Evolutionary conservation across 2,797 vertebrate species (phyloP).

Genomic region (Enteromius viviparus): DNA sequence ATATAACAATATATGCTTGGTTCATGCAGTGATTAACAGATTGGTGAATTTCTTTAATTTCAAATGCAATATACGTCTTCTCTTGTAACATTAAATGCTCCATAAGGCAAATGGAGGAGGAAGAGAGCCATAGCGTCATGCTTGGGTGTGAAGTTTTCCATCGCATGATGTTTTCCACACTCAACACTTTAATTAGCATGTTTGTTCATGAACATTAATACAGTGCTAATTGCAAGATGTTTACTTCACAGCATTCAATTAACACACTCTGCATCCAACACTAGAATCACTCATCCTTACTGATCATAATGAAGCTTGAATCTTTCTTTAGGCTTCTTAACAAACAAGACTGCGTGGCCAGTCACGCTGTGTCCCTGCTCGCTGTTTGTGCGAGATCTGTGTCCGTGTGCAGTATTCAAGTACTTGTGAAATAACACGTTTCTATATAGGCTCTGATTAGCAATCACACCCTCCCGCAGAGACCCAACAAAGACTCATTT

Average conservation of each 20-base stretch:
- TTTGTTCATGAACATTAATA: constrained; percentile 67
- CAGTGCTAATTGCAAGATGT: constrained; percentile 65
- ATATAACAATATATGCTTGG: constrained; percentile 14
- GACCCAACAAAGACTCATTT: constrained; percentile 39
- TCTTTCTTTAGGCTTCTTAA: constrained; percentile 54
- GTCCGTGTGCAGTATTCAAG: constrained; percentile 25
- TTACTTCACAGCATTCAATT: constrained; percentile 70
- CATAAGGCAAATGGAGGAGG: constrained; percentile 8
- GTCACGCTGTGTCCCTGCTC: constrained; percentile 25
- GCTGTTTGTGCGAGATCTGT: constrained; percentile 20
- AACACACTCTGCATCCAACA: constrained; percentile 66
- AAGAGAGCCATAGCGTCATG: background rate
- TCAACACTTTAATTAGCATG: constrained; percentile 69
- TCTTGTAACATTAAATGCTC: constrained; percentile 9
- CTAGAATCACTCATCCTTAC: constrained; percentile 60
- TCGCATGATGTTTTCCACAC: constrained; percentile 50
- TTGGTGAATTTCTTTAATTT: background rate
- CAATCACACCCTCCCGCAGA: constrained; percentile 35
- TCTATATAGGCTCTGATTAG: constrained; percentile 43
- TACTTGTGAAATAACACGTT: constrained; percentile 44
- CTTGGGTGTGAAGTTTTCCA: constrained; percentile 38
- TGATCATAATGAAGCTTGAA: constrained; percentile 59
- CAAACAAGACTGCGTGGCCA: constrained; percentile 33
- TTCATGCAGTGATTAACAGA: background rate
- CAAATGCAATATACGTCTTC: background rate